phyloP scores from a whole-genome alignment of 2,113 vertebrate genomes.

The Oceanites oceanicus region DNA sequence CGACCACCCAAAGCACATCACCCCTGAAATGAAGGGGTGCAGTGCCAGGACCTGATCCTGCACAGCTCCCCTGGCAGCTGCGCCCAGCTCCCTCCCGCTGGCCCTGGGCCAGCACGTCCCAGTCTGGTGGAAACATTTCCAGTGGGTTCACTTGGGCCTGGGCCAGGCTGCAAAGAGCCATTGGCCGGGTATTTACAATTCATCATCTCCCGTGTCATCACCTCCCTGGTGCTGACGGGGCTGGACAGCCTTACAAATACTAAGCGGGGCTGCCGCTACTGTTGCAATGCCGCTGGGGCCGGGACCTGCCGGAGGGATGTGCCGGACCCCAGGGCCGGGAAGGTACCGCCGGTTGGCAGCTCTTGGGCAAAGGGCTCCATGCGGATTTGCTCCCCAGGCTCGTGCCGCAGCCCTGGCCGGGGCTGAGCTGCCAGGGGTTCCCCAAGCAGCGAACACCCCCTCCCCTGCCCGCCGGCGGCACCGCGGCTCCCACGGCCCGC shows the following conservation, averaged over 20 bases:
- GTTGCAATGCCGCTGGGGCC: rapidly evolving
- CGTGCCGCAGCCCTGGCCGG: rapidly evolving
- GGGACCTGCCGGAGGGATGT: neutral
- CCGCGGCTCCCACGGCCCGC: rapidly evolving
- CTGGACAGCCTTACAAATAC: neutral
- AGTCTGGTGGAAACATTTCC: neutral
- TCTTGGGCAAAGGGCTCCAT: rapidly evolving
- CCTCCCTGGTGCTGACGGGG: neutral
- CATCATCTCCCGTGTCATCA: neutral
- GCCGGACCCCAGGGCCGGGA: rapidly evolving
- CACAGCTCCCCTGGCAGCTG: neutral
- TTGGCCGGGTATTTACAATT: neutral
- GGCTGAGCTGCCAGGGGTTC: neutral
- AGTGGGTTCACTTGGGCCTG: neutral
- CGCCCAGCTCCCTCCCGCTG: neutral
- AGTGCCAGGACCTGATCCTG: neutral
- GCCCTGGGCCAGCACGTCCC: rapidly evolving
- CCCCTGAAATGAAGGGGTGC: neutral
- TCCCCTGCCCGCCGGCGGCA: neutral
- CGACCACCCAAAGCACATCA: neutral
- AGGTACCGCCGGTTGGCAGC: rapidly evolving
- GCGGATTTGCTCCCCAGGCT: neutral
- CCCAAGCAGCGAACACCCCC: rapidly evolving
- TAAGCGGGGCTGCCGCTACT: rapidly evolving
- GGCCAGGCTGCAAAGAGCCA: neutral